Base-by-base conservation (phyloP, 2,888 invertebrate species). In the Melieria crassipennis region DNA sequence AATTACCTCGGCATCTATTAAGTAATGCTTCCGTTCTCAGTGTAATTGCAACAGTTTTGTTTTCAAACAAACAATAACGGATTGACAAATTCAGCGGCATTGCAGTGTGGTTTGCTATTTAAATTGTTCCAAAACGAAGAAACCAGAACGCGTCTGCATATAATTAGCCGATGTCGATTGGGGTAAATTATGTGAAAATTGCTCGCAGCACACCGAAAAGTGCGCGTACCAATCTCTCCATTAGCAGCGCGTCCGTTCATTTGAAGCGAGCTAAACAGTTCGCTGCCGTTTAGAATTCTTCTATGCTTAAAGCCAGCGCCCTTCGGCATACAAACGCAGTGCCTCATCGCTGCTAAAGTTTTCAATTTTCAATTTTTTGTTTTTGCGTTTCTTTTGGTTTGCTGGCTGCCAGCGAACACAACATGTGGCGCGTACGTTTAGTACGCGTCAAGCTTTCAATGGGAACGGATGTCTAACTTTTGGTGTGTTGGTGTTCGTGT, bases 371-470 rank as follows among this genome's bases (percentile, higher is more conserved):
- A 46, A 43, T 61, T 60, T 13, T 62, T 48, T 47, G 7, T 6
- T 57, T 46, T 58, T 42, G 47, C 58, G n/a, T 47, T 30, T 57
- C 30, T 47, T 65, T 66, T 58, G 13, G n/a, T 48, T 46, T 62
- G n/a, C 48, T 43, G 55, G 47, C 30, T 48, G 42, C 30, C 58
- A 7, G 10, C 16, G 30, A 30, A 30, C 30, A 30, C 30, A 30
- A 30, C 60, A 50, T 66, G 58, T 66, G 66, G 46, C 60, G 62
- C 52, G 61, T 69, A 63, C 56, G n/a, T 46, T 73, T 71, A 74
- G 73, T 74, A 63, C 57, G 66, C 56, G 71, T 46, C 61, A 60
- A 60, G 69, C 66, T 74, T 67, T 71, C 65, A 56, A 67, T 55
- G 68, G 47, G 69, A 61, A 58, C 50, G 57, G 48, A 60, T 62